Evolutionary conservation across 2,797 vertebrate species (phyloP).

Genomic region (Crotalus adamanteus): DNA sequence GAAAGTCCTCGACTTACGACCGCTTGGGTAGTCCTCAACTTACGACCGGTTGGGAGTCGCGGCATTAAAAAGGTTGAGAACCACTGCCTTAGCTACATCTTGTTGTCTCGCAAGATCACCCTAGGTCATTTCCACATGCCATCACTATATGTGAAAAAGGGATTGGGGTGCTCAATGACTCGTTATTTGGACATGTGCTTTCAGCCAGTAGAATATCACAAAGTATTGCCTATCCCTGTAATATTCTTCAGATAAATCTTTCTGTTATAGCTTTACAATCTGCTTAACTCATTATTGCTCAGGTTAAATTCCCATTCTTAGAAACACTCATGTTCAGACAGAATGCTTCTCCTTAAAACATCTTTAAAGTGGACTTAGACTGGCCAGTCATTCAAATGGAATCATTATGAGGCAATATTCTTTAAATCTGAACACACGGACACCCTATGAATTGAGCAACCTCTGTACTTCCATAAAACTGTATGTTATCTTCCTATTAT

Average conservation of each 20-base stretch:
- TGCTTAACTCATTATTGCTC: background rate
- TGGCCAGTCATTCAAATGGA: background rate
- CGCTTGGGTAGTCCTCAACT: too few relatives aligned
- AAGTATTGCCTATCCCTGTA: background rate
- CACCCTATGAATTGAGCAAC: background rate
- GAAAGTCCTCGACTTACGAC: too few relatives aligned
- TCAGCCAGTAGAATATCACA: background rate
- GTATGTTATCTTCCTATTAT: background rate
- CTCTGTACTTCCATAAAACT: background rate
- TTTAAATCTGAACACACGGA: background rate
- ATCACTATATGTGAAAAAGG: background rate
- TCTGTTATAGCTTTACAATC: background rate
- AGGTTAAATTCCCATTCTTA: background rate
- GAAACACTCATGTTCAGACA: background rate
- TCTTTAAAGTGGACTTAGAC: background rate
- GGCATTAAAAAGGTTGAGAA: too few relatives aligned
- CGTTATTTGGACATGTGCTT: background rate
- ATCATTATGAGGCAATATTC: background rate
- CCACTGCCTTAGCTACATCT: background rate
- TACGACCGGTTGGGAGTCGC: too few relatives aligned
- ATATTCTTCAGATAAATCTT: background rate
- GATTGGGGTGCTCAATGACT: background rate
- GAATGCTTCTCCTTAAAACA: background rate
- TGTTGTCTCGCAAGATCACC: background rate
- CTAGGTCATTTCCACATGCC: background rate